A percentile compares a stretch with the other conserved stretches of the same genome.
Conservation (phyloP, 2,797 vertebrate species). For the Acropternis orthonyx region DNA sequence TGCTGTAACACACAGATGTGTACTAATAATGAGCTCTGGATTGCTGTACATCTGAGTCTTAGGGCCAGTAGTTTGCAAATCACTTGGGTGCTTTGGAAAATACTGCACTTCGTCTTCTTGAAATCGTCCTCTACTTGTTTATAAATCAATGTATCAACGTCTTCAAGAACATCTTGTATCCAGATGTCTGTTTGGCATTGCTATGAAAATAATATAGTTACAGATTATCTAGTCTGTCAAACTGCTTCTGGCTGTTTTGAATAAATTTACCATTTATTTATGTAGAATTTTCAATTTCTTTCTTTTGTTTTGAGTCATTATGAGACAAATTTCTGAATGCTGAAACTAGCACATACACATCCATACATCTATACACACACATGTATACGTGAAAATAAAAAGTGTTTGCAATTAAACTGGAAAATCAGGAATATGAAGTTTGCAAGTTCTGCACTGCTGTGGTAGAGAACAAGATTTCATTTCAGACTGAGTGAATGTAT, state of each 20-base stretch:
- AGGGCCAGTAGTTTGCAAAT: neutral
- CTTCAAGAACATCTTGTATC: neutral
- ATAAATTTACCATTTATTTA: neutral
- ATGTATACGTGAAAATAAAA: neutral
- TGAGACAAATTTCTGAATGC: neutral
- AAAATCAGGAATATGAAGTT: neutral
- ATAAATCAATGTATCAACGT: neutral
- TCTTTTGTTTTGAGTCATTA: neutral
- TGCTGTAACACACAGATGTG: neutral
- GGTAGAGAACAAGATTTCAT: neutral
- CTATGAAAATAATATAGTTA: neutral
- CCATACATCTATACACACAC: neutral
- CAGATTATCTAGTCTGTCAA: neutral
- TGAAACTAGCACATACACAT: neutral
- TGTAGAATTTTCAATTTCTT: neutral
- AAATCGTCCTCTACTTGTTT: neutral
- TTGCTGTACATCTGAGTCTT: neutral
- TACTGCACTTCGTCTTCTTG: neutral
- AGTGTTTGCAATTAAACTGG: neutral
- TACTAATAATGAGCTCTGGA: fast-evolving
- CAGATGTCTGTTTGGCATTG: neutral
- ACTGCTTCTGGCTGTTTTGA: neutral
- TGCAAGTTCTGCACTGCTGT: neutral
- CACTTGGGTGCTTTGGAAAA: fast-evolving
- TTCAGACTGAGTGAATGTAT: neutral